Evolutionary conservation across 2,888 invertebrate genomes (phyloP).

Genomic region (Hydriomena furcata): DNA sequence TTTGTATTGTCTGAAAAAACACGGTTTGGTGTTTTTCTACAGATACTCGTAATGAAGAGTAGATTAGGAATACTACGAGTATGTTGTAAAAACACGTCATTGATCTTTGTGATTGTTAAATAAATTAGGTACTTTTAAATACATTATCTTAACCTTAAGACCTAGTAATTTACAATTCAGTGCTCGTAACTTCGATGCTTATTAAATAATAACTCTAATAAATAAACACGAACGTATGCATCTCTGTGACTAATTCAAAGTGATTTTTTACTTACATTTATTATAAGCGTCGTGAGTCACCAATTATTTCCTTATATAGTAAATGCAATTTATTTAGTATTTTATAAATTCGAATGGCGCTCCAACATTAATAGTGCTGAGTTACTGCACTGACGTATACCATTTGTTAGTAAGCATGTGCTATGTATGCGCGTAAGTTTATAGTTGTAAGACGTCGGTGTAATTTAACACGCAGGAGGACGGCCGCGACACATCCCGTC

Average conservation of each 20-base stretch:
- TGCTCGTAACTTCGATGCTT: not conserved
- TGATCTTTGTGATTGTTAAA: too few relatives aligned
- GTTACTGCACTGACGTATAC: slow-evolving; percentile 45
- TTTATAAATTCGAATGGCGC: slow-evolving; percentile 48
- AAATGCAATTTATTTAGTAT: slow-evolving; percentile 44
- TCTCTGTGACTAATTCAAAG: slow-evolving; percentile 34
- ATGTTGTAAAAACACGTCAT: too few relatives aligned
- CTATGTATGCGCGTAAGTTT: slow-evolving; percentile 14
- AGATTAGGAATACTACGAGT: too few relatives aligned
- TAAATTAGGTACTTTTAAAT: too few relatives aligned
- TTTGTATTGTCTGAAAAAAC: too few relatives aligned
- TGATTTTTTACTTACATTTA: slow-evolving; percentile 40
- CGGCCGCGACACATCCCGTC: slow-evolving; percentile 58
- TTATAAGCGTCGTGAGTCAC: slow-evolving; percentile 43
- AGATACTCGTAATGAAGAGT: too few relatives aligned
- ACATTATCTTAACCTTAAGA: not conserved
- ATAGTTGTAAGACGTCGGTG: slow-evolving; percentile 28
- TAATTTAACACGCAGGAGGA: slow-evolving; percentile 50
- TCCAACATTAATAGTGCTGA: slow-evolving; percentile 45
- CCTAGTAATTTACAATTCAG: too few relatives aligned
- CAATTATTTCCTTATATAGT: slow-evolving; percentile 43
- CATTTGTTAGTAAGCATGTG: slow-evolving; percentile 44
- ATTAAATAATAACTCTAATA: not conserved
- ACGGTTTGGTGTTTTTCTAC: too few relatives aligned
- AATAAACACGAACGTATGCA: slow-evolving; percentile 24